Evolutionary conservation across 2,113 vertebrate species (phyloP).

Genomic region (Steatornis caripensis): DNA sequence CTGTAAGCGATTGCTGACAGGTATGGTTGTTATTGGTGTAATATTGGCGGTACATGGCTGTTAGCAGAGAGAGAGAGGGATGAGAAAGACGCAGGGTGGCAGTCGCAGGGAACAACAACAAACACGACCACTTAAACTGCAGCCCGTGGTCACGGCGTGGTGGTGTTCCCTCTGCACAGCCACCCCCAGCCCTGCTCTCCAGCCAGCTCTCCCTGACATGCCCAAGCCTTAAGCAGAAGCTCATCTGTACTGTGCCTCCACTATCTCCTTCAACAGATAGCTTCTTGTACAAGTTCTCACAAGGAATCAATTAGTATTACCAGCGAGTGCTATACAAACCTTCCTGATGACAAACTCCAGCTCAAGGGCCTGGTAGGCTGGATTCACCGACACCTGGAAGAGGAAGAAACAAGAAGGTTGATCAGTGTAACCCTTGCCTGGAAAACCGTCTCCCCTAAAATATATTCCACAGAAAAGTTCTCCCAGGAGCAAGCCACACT

Average conservation of each 20-base stretch:
- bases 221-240: not conserved
- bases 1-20: not conserved
- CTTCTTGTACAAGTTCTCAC: not conserved
- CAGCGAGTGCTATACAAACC: conserved; percentile 59
- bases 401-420: not conserved
- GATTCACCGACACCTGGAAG: conserved; percentile 88
- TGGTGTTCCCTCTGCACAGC: not conserved
- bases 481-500: not conserved
- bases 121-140: rapidly evolving
- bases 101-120: not conserved
- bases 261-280: rapidly evolving
- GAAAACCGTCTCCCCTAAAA: not conserved
- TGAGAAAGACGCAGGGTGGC: not conserved
- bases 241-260: not conserved
- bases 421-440: not conserved
- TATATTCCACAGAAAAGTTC: not conserved
- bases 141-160: not conserved
- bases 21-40: not conserved
- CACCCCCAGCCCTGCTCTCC: not conserved
- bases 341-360: conserved; percentile 82
- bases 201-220: not conserved
- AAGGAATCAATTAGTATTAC: not conserved
- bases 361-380: conserved; percentile 86
- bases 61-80: not conserved
- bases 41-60: not conserved